Percentiles rank a stretch among this genome's conserved stretches.
Evolutionary conservation across 2,113 vertebrate genomes (phyloP).

Genomic region (Rhegmatorhina hoffmannsi): DNA sequence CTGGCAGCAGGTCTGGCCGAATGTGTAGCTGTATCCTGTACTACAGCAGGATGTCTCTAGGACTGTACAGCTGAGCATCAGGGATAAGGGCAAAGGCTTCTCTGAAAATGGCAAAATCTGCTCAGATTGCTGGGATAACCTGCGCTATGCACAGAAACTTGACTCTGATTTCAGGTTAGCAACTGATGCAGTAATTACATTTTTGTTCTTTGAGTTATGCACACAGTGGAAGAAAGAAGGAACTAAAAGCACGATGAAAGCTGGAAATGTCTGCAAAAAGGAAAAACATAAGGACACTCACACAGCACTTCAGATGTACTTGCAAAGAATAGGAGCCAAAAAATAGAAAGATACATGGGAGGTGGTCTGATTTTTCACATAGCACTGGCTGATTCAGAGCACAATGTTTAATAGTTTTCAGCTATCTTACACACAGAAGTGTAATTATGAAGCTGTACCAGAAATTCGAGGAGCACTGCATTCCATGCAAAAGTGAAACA

Average conservation of each 20-base stretch:
- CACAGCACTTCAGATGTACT: background rate
- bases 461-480: constrained; percentile 38
- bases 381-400: background rate
- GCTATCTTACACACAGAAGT: background rate
- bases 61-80: background rate
- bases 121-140: background rate
- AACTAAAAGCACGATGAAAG: background rate
- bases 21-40: fast-evolving
- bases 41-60: background rate
- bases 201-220: background rate
- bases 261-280: background rate
- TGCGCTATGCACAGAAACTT: background rate
- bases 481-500: constrained; percentile 62
- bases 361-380: constrained; percentile 12
- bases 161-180: background rate
- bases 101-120: background rate
- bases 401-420: constrained; percentile 42
- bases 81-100: background rate
- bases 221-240: background rate
- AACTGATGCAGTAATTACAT: background rate
- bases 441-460: constrained; percentile 7
- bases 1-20: background rate
- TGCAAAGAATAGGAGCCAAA: background rate
- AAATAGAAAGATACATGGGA: background rate
- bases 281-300: background rate